phyloP scores from a whole-genome alignment of 2,113 vertebrate species.

The Gymnarchus niloticus region DNA sequence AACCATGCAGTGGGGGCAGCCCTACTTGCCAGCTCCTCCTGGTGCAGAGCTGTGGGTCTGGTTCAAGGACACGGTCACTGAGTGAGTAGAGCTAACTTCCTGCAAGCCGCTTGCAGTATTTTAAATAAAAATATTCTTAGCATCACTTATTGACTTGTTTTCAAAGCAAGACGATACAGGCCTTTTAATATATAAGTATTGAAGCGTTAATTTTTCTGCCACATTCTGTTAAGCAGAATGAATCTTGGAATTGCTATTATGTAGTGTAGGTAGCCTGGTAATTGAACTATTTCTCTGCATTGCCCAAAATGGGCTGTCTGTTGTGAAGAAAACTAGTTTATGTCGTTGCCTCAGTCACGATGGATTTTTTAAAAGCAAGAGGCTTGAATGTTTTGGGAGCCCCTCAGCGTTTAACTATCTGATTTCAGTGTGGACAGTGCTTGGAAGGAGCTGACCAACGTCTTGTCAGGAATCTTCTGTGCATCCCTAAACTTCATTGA shows the following conservation, averaged over 20 bases:
- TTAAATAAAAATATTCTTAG: too few species aligned
- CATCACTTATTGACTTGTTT: neutral
- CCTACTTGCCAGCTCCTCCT: constrained; percentile 78
- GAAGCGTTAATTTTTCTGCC: neutral
- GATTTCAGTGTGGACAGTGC: constrained; percentile 77
- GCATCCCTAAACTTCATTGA: constrained; percentile 98
- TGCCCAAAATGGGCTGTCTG: too few species aligned
- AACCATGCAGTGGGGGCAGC: constrained; percentile 86
- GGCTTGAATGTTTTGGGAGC: neutral
- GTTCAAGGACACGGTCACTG: constrained; percentile 83
- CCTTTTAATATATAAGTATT: neutral
- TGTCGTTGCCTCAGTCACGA: neutral
- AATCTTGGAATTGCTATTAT: neutral
- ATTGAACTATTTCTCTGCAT: neutral
- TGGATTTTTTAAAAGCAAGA: neutral
- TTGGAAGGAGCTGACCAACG: constrained; percentile 93
- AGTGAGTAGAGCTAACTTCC: constrained; percentile 69
- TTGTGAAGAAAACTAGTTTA: neutral
- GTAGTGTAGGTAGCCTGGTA: neutral
- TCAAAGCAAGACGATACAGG: neutral
- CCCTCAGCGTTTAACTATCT: neutral
- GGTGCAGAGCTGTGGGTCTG: constrained; percentile 83
- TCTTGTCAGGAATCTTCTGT: constrained; percentile 94
- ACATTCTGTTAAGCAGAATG: neutral
- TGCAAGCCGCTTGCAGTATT: neutral